Percentiles rank a stretch among this genome's conserved stretches.
phyloP scores from a whole-genome alignment of 1,140 invertebrate species.

The Contarinia nasturtii region DNA sequence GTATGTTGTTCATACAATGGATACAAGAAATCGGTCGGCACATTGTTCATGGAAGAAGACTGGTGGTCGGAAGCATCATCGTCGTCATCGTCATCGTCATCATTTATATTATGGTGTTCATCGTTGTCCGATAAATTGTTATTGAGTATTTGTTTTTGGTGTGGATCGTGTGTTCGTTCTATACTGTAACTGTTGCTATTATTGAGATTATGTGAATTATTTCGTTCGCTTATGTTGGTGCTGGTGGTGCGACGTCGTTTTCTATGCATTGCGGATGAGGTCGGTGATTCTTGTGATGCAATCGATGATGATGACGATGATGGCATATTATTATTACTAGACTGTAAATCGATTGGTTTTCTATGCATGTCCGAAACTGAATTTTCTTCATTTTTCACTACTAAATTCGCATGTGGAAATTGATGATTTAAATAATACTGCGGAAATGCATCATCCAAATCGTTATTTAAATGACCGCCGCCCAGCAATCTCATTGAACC shows the following conservation, averaged over 20 bases:
- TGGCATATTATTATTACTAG: slow-evolving; percentile 1
- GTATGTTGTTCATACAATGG: no score
- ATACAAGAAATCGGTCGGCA: no score
- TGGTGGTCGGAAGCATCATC: neutral
- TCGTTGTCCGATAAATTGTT: neutral
- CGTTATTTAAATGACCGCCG: no score
- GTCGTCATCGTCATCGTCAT: neutral
- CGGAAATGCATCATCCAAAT: no score
- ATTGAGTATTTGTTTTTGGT: neutral
- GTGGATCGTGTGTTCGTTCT: no score
- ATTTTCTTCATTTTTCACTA: neutral
- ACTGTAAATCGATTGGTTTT: slow-evolving; percentile 12
- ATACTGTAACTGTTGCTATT: no score
- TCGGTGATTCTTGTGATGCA: slow-evolving; percentile 19
- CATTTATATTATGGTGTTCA: neutral
- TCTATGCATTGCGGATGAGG: slow-evolving; percentile 4
- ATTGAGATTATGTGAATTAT: no score
- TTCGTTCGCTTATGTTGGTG: no score
- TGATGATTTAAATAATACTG: no score
- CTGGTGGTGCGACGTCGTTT: slow-evolving; percentile 3
- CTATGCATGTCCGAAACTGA: slow-evolving; percentile 19
- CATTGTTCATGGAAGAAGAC: neutral
- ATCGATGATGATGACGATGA: slow-evolving; percentile 20
- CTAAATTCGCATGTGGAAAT: no score
- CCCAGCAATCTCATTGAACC: no score